phyloP scores from a whole-genome alignment of 2,113 vertebrate species.

The Lipotes vexillifer region DNA sequence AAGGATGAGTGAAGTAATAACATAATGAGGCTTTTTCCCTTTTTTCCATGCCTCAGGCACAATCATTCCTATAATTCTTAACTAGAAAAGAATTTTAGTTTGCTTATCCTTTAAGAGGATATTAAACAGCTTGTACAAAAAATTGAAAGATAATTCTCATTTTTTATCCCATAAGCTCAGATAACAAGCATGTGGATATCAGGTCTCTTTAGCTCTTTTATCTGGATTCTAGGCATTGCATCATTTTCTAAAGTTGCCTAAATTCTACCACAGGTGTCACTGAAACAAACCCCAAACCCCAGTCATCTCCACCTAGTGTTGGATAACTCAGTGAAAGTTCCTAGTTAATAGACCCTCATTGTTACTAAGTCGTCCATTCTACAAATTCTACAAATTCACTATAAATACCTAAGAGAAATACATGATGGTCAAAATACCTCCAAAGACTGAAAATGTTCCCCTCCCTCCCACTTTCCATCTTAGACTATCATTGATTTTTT shows the following conservation, averaged over 20 bases:
- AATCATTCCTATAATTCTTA: conserved; percentile 25
- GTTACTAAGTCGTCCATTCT: neutral
- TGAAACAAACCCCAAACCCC: neutral
- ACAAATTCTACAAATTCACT: neutral
- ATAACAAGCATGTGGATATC: neutral
- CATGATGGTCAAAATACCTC: neutral
- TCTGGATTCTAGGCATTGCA: neutral
- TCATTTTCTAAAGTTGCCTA: neutral
- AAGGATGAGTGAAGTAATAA: neutral
- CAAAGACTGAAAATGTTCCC: neutral
- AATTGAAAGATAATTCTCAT: neutral
- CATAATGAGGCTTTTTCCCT: conserved; percentile 1
- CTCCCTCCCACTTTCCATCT: neutral
- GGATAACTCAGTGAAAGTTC: neutral
- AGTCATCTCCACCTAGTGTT: neutral
- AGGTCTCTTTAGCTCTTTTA: neutral
- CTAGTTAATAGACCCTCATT: neutral
- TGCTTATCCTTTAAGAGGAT: conserved; percentile 2
- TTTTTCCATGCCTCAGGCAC: neutral
- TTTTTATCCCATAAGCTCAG: neutral
- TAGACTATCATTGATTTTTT: neutral
- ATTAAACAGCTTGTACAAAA: neutral
- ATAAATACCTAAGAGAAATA: neutral
- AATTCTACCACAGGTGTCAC: neutral
- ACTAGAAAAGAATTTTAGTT: conserved; percentile 19